These are phyloP conservation scores for Drepana falcataria DNA, from an alignment of 2,888 invertebrate genomes.

Conservation along the genomic window DNA sequence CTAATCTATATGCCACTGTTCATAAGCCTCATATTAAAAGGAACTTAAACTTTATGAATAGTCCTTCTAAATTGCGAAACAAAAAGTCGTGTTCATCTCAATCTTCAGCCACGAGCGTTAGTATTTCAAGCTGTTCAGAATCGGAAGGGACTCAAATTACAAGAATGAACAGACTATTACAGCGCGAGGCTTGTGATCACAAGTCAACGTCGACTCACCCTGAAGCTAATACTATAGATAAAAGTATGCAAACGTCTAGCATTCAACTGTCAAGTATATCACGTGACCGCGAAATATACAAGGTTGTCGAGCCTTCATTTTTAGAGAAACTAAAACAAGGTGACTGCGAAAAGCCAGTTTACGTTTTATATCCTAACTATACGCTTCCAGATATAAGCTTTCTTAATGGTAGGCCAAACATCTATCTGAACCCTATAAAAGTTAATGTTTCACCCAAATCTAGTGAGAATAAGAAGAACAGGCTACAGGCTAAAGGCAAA, in stretches of 20 bases:
- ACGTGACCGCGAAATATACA: slow-evolving; percentile 73
- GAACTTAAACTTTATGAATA: slow-evolving; percentile 77
- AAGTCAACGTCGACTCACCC: slow-evolving; percentile 75
- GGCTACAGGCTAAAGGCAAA: slow-evolving; percentile 63
- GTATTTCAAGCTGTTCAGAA: slow-evolving; percentile 76
- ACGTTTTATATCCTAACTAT: slow-evolving; percentile 94
- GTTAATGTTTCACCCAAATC: slow-evolving; percentile 64
- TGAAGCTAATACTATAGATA: slow-evolving; percentile 80
- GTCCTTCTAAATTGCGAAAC: slow-evolving; percentile 60
- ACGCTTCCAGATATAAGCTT: slow-evolving; percentile 93
- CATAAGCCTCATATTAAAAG: slow-evolving; percentile 66
- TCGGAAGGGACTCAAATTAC: slow-evolving; percentile 76
- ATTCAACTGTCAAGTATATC: slow-evolving; percentile 55
- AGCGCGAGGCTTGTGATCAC: slow-evolving; percentile 58
- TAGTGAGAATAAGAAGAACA: slow-evolving; percentile 58
- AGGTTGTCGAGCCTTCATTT: slow-evolving; percentile 84
- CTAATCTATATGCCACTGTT: slow-evolving; percentile 68
- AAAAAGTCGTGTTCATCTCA: slow-evolving; percentile 68
- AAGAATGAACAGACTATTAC: slow-evolving; percentile 60
- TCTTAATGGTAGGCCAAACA: slow-evolving; percentile 80
- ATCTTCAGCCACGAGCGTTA: slow-evolving; percentile 73
- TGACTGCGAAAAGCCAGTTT: slow-evolving; percentile 86
- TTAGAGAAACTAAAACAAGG: slow-evolving; percentile 82
- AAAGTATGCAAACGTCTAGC: slow-evolving; percentile 86
- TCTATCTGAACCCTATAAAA: slow-evolving; percentile 86